Conservation (phyloP, 2,888 invertebrate genomes). For the Oxystoma pomonae region DNA sequence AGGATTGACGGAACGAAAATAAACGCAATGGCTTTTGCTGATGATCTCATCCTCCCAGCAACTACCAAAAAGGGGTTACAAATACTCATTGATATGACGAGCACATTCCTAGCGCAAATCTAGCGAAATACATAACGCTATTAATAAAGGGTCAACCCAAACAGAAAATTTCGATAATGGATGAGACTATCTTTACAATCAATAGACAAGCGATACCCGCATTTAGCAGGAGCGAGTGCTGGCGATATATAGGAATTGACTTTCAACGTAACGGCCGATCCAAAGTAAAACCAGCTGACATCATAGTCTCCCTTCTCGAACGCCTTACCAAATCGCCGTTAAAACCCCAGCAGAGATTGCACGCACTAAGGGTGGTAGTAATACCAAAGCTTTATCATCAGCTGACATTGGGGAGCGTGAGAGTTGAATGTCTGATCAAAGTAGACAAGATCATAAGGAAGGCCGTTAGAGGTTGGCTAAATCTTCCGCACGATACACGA, state of each 20-base stretch:
- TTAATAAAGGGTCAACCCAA: constrained; percentile 1
- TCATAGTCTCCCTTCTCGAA: not conserved
- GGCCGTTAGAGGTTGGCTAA: not conserved
- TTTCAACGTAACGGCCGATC: not conserved
- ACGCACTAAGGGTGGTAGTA: not conserved
- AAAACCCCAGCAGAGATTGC: constrained; percentile 11
- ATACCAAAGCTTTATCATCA: constrained; percentile 8
- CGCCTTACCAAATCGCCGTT: constrained; percentile 5
- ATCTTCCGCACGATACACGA: constrained; percentile 7
- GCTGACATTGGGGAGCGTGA: not conserved
- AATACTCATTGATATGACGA: not conserved
- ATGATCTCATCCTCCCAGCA: constrained; percentile 1
- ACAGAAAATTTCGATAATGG: not conserved
- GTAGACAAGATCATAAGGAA: not conserved
- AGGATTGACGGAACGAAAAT: not conserved
- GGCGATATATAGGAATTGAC: constrained; percentile 2
- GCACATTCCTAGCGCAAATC: not conserved
- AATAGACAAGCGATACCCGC: not conserved
- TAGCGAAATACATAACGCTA: constrained; percentile 1
- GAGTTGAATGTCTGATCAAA: not conserved
- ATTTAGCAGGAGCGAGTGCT: not conserved
- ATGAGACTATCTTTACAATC: not conserved
- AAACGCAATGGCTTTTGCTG: not conserved
- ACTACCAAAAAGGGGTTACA: not conserved
- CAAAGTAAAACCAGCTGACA: not conserved